Conservation (phyloP, 2,888 invertebrate species). For the Calameuta idolon region DNA sequence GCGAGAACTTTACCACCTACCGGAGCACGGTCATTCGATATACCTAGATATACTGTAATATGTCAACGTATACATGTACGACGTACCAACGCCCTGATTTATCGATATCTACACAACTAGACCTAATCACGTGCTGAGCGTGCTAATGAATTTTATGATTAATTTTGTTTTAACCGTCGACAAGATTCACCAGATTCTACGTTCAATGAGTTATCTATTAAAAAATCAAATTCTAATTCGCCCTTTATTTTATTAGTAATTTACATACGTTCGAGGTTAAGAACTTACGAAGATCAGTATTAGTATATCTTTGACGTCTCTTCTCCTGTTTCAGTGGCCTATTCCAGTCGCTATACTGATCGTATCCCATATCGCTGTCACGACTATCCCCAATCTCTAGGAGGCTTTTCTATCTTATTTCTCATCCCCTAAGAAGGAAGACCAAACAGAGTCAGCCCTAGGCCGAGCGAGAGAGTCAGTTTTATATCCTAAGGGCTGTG, state of each 20-base stretch:
- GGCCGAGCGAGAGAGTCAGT: neutral
- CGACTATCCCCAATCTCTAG: constrained; percentile 7
- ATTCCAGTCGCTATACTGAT: neutral
- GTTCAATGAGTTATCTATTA: neutral
- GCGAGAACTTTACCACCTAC: neutral
- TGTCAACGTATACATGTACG: neutral
- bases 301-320: neutral
- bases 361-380: constrained; percentile 6
- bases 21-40: neutral
- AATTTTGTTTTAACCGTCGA: neutral
- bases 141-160: constrained; percentile 3
- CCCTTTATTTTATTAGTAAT: neutral
- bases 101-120: neutral
- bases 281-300: neutral
- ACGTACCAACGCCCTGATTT: neutral
- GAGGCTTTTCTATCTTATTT: neutral
- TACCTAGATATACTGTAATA: neutral
- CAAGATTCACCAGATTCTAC: neutral
- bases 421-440: constrained; percentile 3
- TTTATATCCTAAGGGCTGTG: neutral
- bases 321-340: neutral
- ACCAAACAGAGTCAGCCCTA: neutral
- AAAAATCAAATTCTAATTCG: neutral
- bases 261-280: neutral
- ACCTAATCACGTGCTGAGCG: neutral